Percentiles rank a stretch among this genome's conserved stretches.
phyloP scores from a whole-genome alignment of 2,797 vertebrate genomes.

The Aythya fuligula region DNA sequence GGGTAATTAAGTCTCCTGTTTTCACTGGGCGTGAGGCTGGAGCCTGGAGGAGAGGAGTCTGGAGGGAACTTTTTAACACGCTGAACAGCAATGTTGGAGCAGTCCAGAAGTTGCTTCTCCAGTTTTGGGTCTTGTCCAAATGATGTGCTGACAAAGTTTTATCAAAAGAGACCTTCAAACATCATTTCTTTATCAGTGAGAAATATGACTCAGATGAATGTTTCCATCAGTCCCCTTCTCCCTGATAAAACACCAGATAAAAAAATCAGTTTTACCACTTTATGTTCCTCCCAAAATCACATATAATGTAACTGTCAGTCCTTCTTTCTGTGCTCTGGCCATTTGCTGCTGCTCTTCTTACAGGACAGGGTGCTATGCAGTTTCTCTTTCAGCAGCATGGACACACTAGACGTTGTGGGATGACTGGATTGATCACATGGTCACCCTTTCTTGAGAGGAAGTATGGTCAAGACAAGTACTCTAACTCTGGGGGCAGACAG shows the following conservation, averaged over 20 bases:
- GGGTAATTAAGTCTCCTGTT: not conserved
- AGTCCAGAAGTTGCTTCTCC: not conserved
- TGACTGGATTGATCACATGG: not conserved
- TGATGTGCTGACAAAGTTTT: not conserved
- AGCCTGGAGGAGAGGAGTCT: not conserved
- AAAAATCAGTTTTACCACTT: not conserved
- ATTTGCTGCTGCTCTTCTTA: not conserved
- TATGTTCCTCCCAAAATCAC: not conserved
- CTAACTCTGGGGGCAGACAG: not conserved
- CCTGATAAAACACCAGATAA: not conserved
- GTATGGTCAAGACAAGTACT: not conserved
- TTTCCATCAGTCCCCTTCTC: not conserved
- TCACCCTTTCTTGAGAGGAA: not conserved
- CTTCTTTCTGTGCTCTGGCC: not conserved
- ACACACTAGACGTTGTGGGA: not conserved
- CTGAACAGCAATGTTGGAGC: not conserved
- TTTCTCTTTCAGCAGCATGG: not conserved
- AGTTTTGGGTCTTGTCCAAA: not conserved
- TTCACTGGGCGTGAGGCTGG: not conserved
- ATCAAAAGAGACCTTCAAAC: not conserved
- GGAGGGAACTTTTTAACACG: not conserved
- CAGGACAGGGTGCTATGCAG: not conserved
- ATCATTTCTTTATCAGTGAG: not conserved
- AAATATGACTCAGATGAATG: not conserved
- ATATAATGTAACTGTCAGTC: too few species aligned